These are phyloP conservation scores for Drosophila yooni DNA, from an alignment of 2,888 invertebrate genomes.

Conservation along the genomic window DNA sequence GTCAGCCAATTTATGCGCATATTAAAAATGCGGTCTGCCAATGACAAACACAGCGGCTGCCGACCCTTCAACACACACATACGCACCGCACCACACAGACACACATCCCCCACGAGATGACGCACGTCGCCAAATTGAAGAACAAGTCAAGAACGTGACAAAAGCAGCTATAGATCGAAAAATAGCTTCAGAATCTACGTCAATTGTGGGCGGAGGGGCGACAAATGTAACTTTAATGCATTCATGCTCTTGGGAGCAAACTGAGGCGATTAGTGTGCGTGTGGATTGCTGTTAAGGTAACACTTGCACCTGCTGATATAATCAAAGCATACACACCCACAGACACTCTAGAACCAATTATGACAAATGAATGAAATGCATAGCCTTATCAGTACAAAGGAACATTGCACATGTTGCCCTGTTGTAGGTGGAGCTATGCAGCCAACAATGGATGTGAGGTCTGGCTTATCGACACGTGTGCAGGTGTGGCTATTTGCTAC, in stretches of 20 bases:
- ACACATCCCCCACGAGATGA: constrained; percentile 2
- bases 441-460: not conserved
- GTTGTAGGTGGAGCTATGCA: constrained; percentile 3
- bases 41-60: constrained; percentile 67
- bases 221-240: constrained; percentile 58
- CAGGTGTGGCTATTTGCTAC: constrained; percentile 43
- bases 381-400: constrained; percentile 54
- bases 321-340: constrained; percentile 8
- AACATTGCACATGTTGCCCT: constrained; percentile 29
- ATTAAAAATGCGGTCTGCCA: constrained; percentile 78
- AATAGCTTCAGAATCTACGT: not conserved
- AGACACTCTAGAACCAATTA: constrained; percentile 56
- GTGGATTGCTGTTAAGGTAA: constrained; percentile 13
- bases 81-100: constrained; percentile 10
- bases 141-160: constrained; percentile 72
- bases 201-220: not conserved
- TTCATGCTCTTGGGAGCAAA: constrained; percentile 29
- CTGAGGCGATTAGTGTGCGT: constrained; percentile 32
- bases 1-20: constrained; percentile 79
- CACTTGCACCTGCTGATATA: constrained; percentile 40
- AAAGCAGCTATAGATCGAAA: constrained; percentile 44
- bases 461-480: constrained; percentile 49
- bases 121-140: constrained; percentile 48
- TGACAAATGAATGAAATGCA: constrained; percentile 73
- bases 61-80: constrained; percentile 31